Conservation (phyloP, 2,888 invertebrate genomes). For the Agrilus mali region DNA sequence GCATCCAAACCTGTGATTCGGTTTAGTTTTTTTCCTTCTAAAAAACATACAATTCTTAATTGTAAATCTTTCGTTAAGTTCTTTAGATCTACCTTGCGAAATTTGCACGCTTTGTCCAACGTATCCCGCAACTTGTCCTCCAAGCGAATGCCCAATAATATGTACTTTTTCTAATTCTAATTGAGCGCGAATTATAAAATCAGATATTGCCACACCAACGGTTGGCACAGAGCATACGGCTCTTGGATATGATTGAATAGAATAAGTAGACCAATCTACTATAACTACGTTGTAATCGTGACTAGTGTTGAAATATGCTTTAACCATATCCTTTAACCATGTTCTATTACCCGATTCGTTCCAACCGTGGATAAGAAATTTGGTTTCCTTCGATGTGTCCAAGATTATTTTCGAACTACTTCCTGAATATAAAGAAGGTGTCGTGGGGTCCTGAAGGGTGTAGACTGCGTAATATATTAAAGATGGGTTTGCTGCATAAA, state of each 20-base stretch:
- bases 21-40: not conserved
- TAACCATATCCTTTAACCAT: conserved; percentile 2
- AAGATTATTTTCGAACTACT: not conserved
- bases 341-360: not conserved
- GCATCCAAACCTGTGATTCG: conserved; percentile 9
- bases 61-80: too few species aligned
- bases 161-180: conserved; percentile 2
- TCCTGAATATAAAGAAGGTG: too few species aligned
- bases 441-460: too few species aligned
- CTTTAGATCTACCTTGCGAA: too few species aligned
- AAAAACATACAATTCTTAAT: too few species aligned
- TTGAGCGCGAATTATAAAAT: not conserved
- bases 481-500: too few species aligned
- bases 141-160: conserved; percentile 7
- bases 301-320: conserved; percentile 4
- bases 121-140: conserved; percentile 7
- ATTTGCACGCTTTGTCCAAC: conserved; percentile 1
- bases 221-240: not conserved
- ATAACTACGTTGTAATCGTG: conserved; percentile 4
- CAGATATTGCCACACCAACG: conserved; percentile 1
- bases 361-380: conserved; percentile 4
- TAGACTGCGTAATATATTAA: too few species aligned
- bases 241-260: not conserved
- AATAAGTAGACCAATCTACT: conserved; percentile 2
- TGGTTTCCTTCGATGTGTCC: not conserved